Base-by-base conservation (phyloP, 2,113 vertebrate genomes). In the Cygnus buccinator region DNA sequence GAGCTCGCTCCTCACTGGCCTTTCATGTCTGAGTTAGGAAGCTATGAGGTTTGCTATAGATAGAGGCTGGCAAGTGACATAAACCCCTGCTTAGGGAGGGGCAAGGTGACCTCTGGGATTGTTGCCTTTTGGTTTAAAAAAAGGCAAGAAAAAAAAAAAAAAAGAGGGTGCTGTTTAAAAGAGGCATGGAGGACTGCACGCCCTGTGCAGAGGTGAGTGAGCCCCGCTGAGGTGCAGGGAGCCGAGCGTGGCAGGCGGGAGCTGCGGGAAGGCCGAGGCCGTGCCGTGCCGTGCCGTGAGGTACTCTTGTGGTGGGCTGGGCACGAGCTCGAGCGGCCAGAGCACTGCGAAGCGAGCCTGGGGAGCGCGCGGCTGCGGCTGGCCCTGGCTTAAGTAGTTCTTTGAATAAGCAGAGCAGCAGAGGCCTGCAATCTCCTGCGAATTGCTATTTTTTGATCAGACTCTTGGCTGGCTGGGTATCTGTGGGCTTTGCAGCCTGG, bases 131-230 rank as follows among this genome's bases (percentile, higher is more conserved):
- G 70, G 80, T 35, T 82, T 50, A 28, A 16, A 59, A 59, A 37
- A 6, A 74, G n/a, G 50, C 21, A 20, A 25, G 62, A 39, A 20
- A 35, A 23, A 29, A n/a, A 19, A 61, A n/a, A n/a, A 23, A 35
- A 54, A 67, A 16, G 1, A 39, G 61, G 13, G 17, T 81, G 74
- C 31, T 80, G 83, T 90, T 90, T 94, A 95, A 95, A 94, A 89
- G 84, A 95, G 94, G 87, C 83, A 97, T 98, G 97, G 97, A 98
- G 84, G 93, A 46, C 46, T 81, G 77, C 75, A 65, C 0, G 31
- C 78, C 87, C 73, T n/a, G 83, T 87, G 87, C 92, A 86, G 93
- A 96, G 96, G 96, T 97, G 97, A 97, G 97, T 95, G 91, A 95
- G 57, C 63, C 71, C 84, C 72, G 3, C 81, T 9, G 61, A 97